phyloP scores from a whole-genome alignment of 2,113 vertebrate species.

The Promerops cafer region DNA sequence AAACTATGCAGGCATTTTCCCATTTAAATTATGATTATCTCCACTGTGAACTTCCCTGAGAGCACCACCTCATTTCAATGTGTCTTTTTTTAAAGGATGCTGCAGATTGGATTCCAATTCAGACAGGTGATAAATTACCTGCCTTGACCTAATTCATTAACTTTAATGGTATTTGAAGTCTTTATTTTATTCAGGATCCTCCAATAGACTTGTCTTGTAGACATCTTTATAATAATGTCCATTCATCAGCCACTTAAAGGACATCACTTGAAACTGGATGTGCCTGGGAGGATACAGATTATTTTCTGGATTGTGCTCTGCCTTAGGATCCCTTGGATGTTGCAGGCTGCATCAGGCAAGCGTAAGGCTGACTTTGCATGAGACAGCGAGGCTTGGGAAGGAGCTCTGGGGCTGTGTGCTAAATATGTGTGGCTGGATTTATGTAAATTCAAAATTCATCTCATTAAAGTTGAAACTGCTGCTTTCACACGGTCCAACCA shows the following conservation, averaged over 20 bases:
- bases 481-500: background rate
- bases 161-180: constrained; percentile 42
- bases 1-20: constrained; percentile 24
- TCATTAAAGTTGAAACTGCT: background rate
- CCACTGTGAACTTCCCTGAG: background rate
- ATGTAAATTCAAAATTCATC: background rate
- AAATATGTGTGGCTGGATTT: background rate
- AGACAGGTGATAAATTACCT: constrained; percentile 31
- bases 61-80: background rate
- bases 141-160: constrained; percentile 54
- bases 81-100: background rate
- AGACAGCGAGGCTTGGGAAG: background rate
- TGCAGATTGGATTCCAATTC: constrained; percentile 11
- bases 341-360: background rate
- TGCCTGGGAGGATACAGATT: background rate
- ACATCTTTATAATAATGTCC: constrained; percentile 14
- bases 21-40: constrained; percentile 10
- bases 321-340: background rate
- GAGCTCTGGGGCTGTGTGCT: background rate
- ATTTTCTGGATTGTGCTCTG: background rate
- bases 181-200: background rate
- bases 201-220: background rate
- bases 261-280: background rate
- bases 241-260: constrained; percentile 28
- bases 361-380: background rate